Percentiles rank a stretch among this genome's conserved stretches.
Evolutionary conservation across 1,140 invertebrate species (phyloP).

Genomic region (Yoshiicerus persimilis): DNA sequence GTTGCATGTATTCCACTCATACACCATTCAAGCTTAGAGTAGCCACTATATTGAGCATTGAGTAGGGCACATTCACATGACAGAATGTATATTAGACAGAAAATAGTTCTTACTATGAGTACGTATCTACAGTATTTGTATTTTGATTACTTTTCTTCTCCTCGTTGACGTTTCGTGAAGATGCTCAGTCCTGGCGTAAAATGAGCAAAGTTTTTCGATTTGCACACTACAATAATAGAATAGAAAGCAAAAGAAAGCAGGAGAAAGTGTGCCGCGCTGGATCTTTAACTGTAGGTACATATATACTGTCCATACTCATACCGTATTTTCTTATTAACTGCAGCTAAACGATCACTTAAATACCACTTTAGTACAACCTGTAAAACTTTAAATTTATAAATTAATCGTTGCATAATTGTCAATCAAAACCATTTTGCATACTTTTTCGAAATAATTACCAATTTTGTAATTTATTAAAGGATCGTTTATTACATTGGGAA

Average conservation of each 20-base stretch:
- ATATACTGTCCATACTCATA: not conserved
- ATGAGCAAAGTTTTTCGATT: slow-evolving; percentile 20
- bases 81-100: not conserved
- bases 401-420: too few relatives aligned
- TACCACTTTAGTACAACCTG: not conserved
- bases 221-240: slow-evolving; percentile 22
- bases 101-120: too few relatives aligned
- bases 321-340: not conserved
- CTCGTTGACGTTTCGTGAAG: slow-evolving; percentile 6
- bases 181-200: not conserved
- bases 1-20: not conserved
- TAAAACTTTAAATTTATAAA: not conserved
- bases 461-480: too few relatives aligned
- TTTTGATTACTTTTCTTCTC: slow-evolving; percentile 21
- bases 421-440: too few relatives aligned
- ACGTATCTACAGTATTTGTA: not conserved
- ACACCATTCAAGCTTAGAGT: not conserved
- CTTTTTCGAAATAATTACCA: too few relatives aligned
- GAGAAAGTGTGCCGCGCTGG: not conserved
- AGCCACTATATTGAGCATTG: not conserved
- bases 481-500: too few relatives aligned
- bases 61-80: not conserved
- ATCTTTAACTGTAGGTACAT: not conserved
- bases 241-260: not conserved
- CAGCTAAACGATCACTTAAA: too few relatives aligned